phyloP scores from a whole-genome alignment of 2,113 vertebrate genomes.

The Sander vitreus region DNA sequence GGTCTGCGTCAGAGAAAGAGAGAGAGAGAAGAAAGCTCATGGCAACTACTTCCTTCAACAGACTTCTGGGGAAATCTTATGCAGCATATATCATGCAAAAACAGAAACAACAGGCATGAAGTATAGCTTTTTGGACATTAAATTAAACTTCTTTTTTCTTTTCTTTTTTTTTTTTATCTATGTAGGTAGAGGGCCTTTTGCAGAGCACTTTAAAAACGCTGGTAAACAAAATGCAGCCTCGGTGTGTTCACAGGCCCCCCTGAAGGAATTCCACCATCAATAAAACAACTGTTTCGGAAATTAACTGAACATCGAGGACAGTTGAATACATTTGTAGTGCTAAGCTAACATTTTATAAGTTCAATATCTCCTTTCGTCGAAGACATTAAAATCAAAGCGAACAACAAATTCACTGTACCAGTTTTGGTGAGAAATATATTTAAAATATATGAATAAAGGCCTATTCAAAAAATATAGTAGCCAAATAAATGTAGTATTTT shows the following conservation, averaged over 20 bases:
- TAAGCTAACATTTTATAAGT: neutral
- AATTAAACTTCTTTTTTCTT: neutral
- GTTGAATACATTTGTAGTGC: no score
- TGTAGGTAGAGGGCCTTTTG: neutral
- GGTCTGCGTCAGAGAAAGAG: constrained; percentile 84
- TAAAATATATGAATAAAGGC: neutral
- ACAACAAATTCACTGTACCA: neutral
- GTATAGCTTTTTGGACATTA: neutral
- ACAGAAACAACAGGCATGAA: neutral
- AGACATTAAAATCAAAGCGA: neutral
- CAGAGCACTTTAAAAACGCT: neutral
- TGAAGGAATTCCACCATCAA: neutral
- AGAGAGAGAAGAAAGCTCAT: constrained; percentile 5
- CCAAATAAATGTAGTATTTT: neutral
- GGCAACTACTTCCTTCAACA: neutral
- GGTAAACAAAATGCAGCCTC: neutral
- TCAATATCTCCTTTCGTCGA: neutral
- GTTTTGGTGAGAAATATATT: neutral
- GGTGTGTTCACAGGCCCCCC: neutral
- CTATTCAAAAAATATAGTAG: neutral
- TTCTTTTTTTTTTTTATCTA: neutral
- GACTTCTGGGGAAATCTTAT: neutral
- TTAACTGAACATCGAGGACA: neutral
- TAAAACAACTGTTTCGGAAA: neutral
- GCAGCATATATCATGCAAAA: neutral